Evolutionary conservation across 2,888 invertebrate species (phyloP), one percentile per base, ranked within the genome.

Genomic region (Yponomeuta cagnagella): DNA sequence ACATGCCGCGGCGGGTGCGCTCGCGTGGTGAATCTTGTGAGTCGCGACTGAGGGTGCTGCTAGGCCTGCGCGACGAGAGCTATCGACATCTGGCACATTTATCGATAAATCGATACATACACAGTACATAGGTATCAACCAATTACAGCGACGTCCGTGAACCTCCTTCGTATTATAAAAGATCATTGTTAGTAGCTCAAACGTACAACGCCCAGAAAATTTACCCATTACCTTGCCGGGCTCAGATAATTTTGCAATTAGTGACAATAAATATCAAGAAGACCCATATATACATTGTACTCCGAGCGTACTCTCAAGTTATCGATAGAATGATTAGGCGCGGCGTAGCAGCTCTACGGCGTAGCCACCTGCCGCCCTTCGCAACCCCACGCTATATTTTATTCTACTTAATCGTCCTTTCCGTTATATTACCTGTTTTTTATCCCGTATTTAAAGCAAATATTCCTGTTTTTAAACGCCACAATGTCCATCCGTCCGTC

Each of bases 361-460:
- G 74, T 83, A 82, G 85, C 87, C 92, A 92, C 92, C 92, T 92
- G 92, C 91, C 88, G 74, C 89, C 86, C 85, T 88, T 86, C 86
- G 88, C 90, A 90, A 90, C 92, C 91, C 88, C 84, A 90, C 88
- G 86, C 86, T 89, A 90, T 90, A 91, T 91, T 90, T 91, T 91
- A 92, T 90, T 91, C 90, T 81, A 88, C 88, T 89, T 91, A 91
- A 91, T 91, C 90, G 90, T 88, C 84, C 83, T 91, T 90, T 91
- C 92, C 91, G 91, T 91, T 91, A 91, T 89, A 86, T 88, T 90
- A 86, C 87, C 87, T 84, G 88, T 88, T 90, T 88, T 87, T 89
- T 89, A 88, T 86, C 82, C 83, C 83, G 77, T 82, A 85, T 87
- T 87, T 85, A 89, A 89, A 90, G 90, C 89, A 91, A 90, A 90